Evolutionary conservation across 2,113 vertebrate genomes (phyloP), one percentile per base, ranked within the genome.

Genomic region (Tragelaphus strepsiceros): DNA sequence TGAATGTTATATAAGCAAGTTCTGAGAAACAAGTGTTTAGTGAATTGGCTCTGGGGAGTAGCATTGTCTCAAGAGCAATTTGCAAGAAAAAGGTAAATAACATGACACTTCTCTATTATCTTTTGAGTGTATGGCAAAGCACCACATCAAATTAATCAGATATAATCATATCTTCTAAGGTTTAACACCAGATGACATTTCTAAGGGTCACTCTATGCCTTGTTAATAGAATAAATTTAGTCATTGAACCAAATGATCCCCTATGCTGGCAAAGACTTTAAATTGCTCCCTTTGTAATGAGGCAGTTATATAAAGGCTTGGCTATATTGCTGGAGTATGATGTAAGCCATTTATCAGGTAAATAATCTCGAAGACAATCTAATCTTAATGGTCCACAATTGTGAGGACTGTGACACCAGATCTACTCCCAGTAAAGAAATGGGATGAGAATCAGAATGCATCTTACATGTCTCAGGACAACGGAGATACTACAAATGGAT

Each of bases 321-420:
- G 19, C 88, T 97, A n/a, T 88, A 96, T 81, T 96, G 86, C 92
- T 80, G 53, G 58, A 51, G 35, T 77, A 58, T 86, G 95, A 96
- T 94, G 83, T 96, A 96, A 95, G 43, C 91, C 88, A 97, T 96
- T 98, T 97, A 91, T 98, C 96, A 97, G 90, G 46, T 97, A 97
- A 97, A 98, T 94, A 98, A 98, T 98, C 96, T 95, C 3, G 6
- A 93, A 97, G 94, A 92, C 88, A 96, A 89, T 97, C 88, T 97
- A 64, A 46, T 94, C 71, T 86, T 97, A 96, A 97, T 89, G 78
- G 90, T 92, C 90, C 26, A 49, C 86, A 91, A 74, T 94, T 96
- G 94, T 30, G 39, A 98, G 82, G 91, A 96, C 90, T 43, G 78
- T 91, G 92, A 93, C 83, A 95, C 16, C 61, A 94, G 80, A 94